A percentile compares a stretch with the other conserved stretches of the same genome.
Evolutionary conservation across 2,113 vertebrate species (phyloP).

Genomic region (Scortum barcoo): DNA sequence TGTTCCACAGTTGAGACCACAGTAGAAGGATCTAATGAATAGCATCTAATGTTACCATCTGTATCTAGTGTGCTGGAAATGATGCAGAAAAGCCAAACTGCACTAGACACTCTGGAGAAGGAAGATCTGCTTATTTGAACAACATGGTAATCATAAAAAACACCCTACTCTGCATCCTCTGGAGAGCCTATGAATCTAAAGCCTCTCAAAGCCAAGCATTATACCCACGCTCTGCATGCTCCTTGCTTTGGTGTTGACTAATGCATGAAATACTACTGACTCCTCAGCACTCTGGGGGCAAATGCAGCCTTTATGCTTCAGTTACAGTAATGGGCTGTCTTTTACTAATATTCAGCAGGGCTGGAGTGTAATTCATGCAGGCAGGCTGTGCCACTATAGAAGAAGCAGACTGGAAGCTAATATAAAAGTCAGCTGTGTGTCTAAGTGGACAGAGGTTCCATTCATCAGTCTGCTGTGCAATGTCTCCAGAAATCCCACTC

Average conservation of each 20-base stretch:
- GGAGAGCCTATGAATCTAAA: slow-evolving; percentile 10
- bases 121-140: slow-evolving; percentile 61
- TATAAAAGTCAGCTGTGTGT: slow-evolving; percentile 70
- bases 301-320: slow-evolving; percentile 60
- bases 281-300: slow-evolving; percentile 29
- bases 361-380: slow-evolving; percentile 56
- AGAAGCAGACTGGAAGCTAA: slow-evolving; percentile 56
- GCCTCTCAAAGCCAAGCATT: slow-evolving; percentile 20
- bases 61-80: slow-evolving; percentile 78
- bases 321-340: slow-evolving; percentile 61
- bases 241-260: slow-evolving; percentile 40
- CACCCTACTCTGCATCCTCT: slow-evolving; percentile 37
- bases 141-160: slow-evolving; percentile 73
- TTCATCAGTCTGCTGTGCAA: slow-evolving; percentile 72
- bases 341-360: slow-evolving; percentile 38
- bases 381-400: slow-evolving; percentile 45
- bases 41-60: slow-evolving; percentile 65
- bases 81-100: slow-evolving; percentile 79
- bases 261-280: slow-evolving; percentile 53
- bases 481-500: slow-evolving; percentile 47
- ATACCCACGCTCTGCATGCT: slow-evolving; percentile 47
- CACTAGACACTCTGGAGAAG: slow-evolving; percentile 72
- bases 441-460: slow-evolving; percentile 74
- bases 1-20: slow-evolving; percentile 15
- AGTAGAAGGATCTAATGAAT: slow-evolving; percentile 43